Evolutionary conservation across 2,113 vertebrate species (phyloP).

Genomic region (Perognathus longimembris): DNA sequence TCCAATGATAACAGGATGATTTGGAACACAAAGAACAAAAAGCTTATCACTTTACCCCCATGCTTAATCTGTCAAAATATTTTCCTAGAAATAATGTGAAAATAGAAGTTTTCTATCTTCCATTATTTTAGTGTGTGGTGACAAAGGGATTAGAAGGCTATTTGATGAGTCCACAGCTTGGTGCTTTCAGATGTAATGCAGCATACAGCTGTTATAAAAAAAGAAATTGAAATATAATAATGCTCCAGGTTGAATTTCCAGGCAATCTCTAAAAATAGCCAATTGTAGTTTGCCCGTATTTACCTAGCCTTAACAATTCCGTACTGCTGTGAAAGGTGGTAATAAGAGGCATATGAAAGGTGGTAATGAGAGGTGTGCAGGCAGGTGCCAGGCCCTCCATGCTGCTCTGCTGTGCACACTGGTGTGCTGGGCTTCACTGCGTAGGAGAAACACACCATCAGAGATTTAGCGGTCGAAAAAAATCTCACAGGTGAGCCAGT

Average conservation of each 20-base stretch:
- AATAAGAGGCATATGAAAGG: neutral
- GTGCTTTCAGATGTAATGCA: conserved; percentile 62
- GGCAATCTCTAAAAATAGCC: neutral
- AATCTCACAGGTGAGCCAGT: neutral
- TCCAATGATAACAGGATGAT: conserved; percentile 86
- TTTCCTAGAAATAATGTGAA: conserved; percentile 84
- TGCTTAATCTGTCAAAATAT: conserved; percentile 88
- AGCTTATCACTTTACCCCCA: conserved; percentile 83
- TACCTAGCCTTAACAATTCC: conserved; percentile 14
- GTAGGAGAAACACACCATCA: neutral
- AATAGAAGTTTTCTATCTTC: conserved; percentile 82
- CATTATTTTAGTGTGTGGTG: conserved; percentile 77
- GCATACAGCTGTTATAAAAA: conserved; percentile 50
- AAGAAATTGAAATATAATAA: neutral
- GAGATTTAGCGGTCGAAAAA: neutral
- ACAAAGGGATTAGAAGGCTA: conserved; percentile 78
- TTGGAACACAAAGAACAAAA: conserved; percentile 85
- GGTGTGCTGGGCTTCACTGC: neutral
- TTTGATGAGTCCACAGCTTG: conserved; percentile 77
- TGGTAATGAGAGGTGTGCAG: neutral
- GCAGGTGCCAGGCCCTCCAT: neutral
- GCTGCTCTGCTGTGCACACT: neutral
- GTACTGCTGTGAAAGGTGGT: conserved; percentile 43
- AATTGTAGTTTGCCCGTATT: conserved; percentile 53
- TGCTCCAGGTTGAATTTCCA: neutral